Percentiles rank a stretch among this genome's conserved stretches.
Conservation (phyloP, 2,797 vertebrate genomes). For the Aeoliscus strigatus region DNA sequence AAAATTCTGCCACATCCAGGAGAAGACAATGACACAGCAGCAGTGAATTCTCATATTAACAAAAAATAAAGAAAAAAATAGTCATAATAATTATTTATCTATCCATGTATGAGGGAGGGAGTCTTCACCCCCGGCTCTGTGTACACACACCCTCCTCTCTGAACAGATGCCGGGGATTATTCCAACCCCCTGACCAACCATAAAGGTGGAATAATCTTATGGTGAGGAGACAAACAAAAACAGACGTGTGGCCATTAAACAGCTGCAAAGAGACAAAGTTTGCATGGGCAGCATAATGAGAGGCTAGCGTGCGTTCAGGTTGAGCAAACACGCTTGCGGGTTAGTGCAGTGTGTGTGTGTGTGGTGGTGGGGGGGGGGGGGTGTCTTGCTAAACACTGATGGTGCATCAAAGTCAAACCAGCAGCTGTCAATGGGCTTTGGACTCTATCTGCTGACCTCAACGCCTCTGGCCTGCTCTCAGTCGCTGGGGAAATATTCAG, state of each 20-base stretch:
- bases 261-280: slow-evolving; percentile 80
- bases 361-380: slow-evolving; percentile 27
- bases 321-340: slow-evolving; percentile 63
- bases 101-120: too few species aligned
- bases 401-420: slow-evolving; percentile 72
- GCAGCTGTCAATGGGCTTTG: slow-evolving; percentile 71
- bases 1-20: too few species aligned
- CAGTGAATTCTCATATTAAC: too few species aligned
- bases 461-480: slow-evolving; percentile 45
- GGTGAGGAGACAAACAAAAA: slow-evolving; percentile 80
- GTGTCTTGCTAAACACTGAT: slow-evolving; percentile 60
- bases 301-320: slow-evolving; percentile 62
- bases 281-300: slow-evolving; percentile 73
- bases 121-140: slow-evolving; percentile 58
- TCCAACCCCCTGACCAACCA: slow-evolving; percentile 78
- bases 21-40: too few species aligned
- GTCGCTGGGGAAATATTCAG: slow-evolving; percentile 60
- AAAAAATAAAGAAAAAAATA: too few species aligned
- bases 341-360: slow-evolving; percentile 41
- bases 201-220: slow-evolving; percentile 85
- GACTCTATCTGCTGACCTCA: slow-evolving; percentile 67
- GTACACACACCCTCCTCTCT: slow-evolving; percentile 49
- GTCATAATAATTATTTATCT: too few species aligned
- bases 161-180: slow-evolving; percentile 83
- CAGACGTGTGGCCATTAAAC: slow-evolving; percentile 77